Evolutionary conservation across 2,113 vertebrate species (phyloP).

Genomic region (Mastomys natalensis): DNA sequence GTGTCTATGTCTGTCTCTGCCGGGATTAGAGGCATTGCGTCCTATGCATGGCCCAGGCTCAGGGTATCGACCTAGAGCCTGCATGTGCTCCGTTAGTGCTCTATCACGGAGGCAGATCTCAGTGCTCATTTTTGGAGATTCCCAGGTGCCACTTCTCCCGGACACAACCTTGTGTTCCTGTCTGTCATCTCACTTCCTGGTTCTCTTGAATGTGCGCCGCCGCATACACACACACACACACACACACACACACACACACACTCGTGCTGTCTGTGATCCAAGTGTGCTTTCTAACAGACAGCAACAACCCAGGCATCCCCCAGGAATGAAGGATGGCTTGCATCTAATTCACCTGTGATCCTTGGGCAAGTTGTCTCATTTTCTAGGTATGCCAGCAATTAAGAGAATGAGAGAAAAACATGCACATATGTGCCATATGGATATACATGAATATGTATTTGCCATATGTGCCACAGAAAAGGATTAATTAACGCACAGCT

Average conservation of each 20-base stretch:
- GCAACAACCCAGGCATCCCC: not conserved
- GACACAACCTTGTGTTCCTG: too few species aligned
- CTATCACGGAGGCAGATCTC: not conserved
- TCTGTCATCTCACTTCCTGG: too few species aligned
- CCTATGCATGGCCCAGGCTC: not conserved
- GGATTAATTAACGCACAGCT: not conserved
- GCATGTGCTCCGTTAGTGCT: not conserved
- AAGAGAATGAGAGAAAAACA: not conserved
- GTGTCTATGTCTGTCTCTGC: not conserved
- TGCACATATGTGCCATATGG: not conserved
- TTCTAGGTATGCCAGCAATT: conserved; percentile 19
- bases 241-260: too few species aligned
- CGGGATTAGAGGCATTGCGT: not conserved
- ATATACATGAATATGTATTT: not conserved
- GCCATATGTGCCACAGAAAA: not conserved
- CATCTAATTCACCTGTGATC: not conserved
- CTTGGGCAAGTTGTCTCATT: conserved; percentile 7
- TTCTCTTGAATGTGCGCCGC: too few species aligned
- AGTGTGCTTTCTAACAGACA: conserved; percentile 30
- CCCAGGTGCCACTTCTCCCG: conserved; percentile 40
- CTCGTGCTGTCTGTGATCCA: too few species aligned
- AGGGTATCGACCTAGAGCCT: not conserved
- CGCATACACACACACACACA: too few species aligned
- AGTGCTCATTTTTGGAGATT: not conserved
- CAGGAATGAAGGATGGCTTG: not conserved